A percentile compares a stretch with the other conserved stretches of the same genome.
These are phyloP conservation scores for Mnemiopsis leidyi DNA, from an alignment of 37 sponge, comb jelly and placozoan species.

Conservation along the genomic window DNA sequence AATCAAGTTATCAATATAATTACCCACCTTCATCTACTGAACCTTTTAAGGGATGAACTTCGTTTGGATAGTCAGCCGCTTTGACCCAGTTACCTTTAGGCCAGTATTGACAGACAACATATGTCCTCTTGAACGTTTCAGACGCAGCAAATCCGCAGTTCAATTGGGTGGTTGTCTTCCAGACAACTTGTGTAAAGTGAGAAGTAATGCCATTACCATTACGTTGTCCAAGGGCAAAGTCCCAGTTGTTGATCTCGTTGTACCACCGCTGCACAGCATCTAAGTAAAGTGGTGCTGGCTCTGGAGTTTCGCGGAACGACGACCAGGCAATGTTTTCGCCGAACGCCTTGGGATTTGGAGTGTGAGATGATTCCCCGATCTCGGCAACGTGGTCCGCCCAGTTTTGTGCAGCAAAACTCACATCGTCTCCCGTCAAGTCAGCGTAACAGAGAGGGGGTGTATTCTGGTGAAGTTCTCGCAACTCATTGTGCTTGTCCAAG, in stretches of 20 bases:
- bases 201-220: neutral
- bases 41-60: neutral
- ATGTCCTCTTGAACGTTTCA: neutral
- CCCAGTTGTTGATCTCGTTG: neutral
- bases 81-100: neutral
- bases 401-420: neutral
- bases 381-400: neutral
- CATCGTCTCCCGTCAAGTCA: neutral
- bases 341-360: neutral
- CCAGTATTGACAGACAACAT: neutral
- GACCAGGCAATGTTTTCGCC: neutral
- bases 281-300: neutral
- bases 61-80: neutral
- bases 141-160: neutral
- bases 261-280: neutral
- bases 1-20: neutral
- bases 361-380: neutral
- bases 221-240: neutral
- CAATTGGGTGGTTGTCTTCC: neutral
- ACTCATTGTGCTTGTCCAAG: neutral
- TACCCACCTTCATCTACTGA: neutral
- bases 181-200: neutral
- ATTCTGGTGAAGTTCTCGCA: neutral
- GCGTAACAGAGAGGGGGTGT: neutral
- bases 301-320: neutral